Conservation (phyloP, 1,140 invertebrate species). For the Hycleus phaleratus region DNA sequence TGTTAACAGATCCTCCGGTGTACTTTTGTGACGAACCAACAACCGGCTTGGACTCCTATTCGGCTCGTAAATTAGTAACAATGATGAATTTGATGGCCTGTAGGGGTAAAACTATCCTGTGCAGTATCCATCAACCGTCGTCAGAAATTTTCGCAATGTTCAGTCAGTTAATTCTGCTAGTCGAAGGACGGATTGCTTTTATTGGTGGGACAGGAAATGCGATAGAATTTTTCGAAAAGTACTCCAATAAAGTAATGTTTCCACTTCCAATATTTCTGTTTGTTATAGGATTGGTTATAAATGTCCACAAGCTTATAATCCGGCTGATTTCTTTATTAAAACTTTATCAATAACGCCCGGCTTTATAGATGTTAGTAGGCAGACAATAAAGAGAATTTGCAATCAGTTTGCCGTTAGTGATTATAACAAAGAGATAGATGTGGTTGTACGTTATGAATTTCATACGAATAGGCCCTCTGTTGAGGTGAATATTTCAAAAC, state of each 20-base stretch:
- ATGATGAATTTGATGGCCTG: slow-evolving; percentile 59
- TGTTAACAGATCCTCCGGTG: slow-evolving; percentile 85
- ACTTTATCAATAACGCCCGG: slow-evolving; percentile 74
- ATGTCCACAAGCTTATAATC: slow-evolving; percentile 79
- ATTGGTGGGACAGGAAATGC: slow-evolving; percentile 69
- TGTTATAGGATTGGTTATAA: slow-evolving; percentile 60
- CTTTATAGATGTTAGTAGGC: slow-evolving; percentile 56
- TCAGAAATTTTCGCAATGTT: slow-evolving; percentile 86
- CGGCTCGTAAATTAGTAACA: slow-evolving; percentile 78
- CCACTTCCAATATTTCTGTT: not conserved
- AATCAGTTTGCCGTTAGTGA: slow-evolving; percentile 71
- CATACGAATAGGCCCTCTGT: slow-evolving; percentile 47
- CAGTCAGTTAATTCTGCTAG: slow-evolving; percentile 75
- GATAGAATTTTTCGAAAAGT: slow-evolving; percentile 72
- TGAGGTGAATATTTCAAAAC: slow-evolving; percentile 18
- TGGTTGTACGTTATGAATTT: slow-evolving; percentile 58
- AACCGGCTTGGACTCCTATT: slow-evolving; percentile 86
- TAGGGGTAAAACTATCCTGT: slow-evolving; percentile 77
- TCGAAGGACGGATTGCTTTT: slow-evolving; percentile 84
- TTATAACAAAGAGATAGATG: slow-evolving; percentile 63
- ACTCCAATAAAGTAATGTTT: slow-evolving; percentile 14
- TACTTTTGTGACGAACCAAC: slow-evolving; percentile 96
- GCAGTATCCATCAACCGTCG: slow-evolving; percentile 96
- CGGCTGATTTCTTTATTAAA: slow-evolving; percentile 86
- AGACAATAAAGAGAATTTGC: slow-evolving; percentile 62